A percentile compares a stretch with the other conserved stretches of the same genome.
Evolutionary conservation across 1,140 invertebrate genomes (phyloP).

Genomic region (Ceratoteleas bidentatus): DNA sequence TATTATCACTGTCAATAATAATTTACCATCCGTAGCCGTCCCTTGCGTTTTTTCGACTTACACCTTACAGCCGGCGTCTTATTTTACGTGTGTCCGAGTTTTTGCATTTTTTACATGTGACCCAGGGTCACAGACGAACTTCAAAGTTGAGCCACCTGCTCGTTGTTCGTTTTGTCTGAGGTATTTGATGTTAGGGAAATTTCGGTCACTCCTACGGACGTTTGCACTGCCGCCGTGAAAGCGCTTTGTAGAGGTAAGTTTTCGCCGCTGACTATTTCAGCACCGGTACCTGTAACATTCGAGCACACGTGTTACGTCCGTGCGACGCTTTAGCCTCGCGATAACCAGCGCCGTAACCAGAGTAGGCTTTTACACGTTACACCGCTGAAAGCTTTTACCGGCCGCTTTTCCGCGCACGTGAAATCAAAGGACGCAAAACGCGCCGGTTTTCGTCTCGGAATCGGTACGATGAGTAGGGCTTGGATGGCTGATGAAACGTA

Average conservation of each 20-base stretch:
- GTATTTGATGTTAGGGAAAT: slow-evolving; percentile 75
- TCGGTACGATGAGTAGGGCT: too few relatives aligned
- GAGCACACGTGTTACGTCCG: slow-evolving; percentile 56
- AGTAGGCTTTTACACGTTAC: slow-evolving; percentile 50
- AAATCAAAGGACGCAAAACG: too few relatives aligned
- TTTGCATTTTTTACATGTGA: slow-evolving; percentile 43
- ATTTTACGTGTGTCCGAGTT: not conserved
- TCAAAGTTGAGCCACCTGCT: slow-evolving; percentile 77
- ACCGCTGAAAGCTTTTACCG: slow-evolving; percentile 55
- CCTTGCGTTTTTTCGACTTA: too few relatives aligned
- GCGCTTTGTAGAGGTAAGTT: slow-evolving; percentile 76
- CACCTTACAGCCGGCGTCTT: too few relatives aligned
- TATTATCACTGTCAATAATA: slow-evolving; percentile 38
- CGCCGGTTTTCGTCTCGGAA: too few relatives aligned
- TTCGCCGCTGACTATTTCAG: slow-evolving; percentile 73
- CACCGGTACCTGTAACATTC: slow-evolving; percentile 73
- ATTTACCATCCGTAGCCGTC: too few relatives aligned
- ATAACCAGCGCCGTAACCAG: slow-evolving; percentile 62
- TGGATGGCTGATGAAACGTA: too few relatives aligned
- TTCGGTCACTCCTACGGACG: slow-evolving; percentile 77
- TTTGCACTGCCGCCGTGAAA: slow-evolving; percentile 75
- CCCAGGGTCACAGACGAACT: slow-evolving; percentile 57
- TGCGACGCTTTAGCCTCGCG: slow-evolving; percentile 26
- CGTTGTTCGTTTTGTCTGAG: slow-evolving; percentile 74
- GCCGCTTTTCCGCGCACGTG: slow-evolving; percentile 17